phyloP scores from a whole-genome alignment of 2,888 invertebrate genomes.

The Norana najaformis region DNA sequence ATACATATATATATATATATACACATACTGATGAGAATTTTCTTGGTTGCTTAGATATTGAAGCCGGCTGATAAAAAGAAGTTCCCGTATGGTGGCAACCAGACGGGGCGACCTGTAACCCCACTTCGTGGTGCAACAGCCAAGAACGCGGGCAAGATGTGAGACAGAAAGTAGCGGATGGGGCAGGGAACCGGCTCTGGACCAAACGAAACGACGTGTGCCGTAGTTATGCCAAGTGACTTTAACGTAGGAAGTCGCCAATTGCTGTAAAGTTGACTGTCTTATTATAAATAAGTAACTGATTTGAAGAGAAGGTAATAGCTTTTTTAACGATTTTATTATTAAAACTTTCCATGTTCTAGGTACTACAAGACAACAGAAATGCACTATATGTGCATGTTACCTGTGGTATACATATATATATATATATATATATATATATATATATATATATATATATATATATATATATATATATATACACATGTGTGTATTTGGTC shows the following conservation, averaged over 20 bases:
- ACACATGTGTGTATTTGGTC: neutral
- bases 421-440: neutral
- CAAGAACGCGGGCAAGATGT: constrained; percentile 54
- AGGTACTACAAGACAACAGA: neutral
- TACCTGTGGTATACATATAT: neutral
- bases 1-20: neutral
- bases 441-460: neutral
- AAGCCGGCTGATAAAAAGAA: constrained; percentile 99
- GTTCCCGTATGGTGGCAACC: constrained; percentile 92
- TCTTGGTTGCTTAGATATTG: constrained; percentile 74
- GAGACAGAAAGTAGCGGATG: constrained; percentile 3
- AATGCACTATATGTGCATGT: neutral
- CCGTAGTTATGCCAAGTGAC: neutral
- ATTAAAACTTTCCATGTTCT: neutral
- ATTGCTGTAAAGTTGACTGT: neutral
- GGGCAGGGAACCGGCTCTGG: neutral
- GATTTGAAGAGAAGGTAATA: neutral
- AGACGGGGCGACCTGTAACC: constrained; percentile 93
- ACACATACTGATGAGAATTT: neutral
- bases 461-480: neutral
- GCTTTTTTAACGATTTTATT: neutral
- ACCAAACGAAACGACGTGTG: neutral
- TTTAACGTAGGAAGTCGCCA: neutral
- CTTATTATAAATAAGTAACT: neutral
- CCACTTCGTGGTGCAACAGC: constrained; percentile 75